phyloP scores from a whole-genome alignment of 2,113 vertebrate genomes.

The Melanerpes formicivorus region DNA sequence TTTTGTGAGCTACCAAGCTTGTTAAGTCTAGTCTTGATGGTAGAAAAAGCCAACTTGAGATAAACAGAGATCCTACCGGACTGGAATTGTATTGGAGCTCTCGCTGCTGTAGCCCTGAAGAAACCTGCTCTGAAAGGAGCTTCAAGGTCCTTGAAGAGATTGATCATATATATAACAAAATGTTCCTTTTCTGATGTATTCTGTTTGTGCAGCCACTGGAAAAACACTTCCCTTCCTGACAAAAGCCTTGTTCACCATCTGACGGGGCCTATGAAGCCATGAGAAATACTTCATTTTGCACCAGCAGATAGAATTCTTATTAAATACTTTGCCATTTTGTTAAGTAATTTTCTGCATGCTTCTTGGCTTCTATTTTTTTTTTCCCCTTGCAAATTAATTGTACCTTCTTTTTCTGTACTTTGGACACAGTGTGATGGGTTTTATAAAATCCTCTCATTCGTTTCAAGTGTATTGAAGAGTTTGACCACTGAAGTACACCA shows the following conservation, averaged over 20 bases:
- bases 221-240: conserved; percentile 69
- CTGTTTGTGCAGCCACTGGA: conserved; percentile 69
- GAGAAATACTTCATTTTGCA: conserved; percentile 16
- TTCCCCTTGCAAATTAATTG: neutral
- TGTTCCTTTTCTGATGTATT: conserved; percentile 73
- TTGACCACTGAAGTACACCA: neutral
- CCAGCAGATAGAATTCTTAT: conserved; percentile 21
- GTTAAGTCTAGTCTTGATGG: conserved; percentile 12
- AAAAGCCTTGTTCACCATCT: conserved; percentile 39
- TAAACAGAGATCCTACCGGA: conserved; percentile 54
- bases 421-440: neutral
- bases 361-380: neutral
- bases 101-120: conserved; percentile 59
- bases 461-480: neutral
- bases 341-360: neutral
- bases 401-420: neutral
- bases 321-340: conserved; percentile 15
- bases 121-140: conserved; percentile 69
- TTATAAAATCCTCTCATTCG: neutral
- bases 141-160: conserved; percentile 61
- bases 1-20: conserved; percentile 21
- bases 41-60: conserved; percentile 51
- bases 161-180: conserved; percentile 76
- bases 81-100: conserved; percentile 54
- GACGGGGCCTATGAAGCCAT: neutral